A percentile compares a stretch with the other conserved stretches of the same genome.
Evolutionary conservation across 2,113 vertebrate genomes (phyloP).

Genomic region (Gnathonemus longibarbis): DNA sequence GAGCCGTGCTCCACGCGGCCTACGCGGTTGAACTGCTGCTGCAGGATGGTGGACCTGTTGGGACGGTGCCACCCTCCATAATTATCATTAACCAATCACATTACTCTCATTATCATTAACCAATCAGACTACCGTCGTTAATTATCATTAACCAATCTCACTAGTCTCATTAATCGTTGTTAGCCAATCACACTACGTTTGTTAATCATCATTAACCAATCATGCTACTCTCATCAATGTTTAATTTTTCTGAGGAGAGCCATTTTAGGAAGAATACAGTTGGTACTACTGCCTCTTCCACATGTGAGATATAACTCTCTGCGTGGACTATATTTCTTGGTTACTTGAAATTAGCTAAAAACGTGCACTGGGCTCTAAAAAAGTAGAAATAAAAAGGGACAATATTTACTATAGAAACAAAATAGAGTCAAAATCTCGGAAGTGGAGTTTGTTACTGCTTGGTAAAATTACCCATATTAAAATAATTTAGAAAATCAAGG

Average conservation of each 20-base stretch:
- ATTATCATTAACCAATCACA: not conserved
- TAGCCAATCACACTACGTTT: not conserved
- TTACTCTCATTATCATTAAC: not conserved
- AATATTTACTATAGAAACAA: not conserved
- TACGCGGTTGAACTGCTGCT: conserved; percentile 92
- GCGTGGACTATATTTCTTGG: not conserved
- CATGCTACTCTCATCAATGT: not conserved
- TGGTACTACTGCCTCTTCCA: not conserved
- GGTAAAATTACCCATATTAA: conserved; percentile 6
- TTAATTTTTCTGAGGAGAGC: not conserved
- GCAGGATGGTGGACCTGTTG: conserved; percentile 83
- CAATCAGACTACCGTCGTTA: not conserved
- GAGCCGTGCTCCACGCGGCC: conserved; percentile 90
- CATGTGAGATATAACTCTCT: not conserved
- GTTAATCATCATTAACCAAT: not conserved
- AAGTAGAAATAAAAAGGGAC: conserved; percentile 3
- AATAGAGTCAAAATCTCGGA: not conserved
- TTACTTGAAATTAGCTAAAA: not conserved
- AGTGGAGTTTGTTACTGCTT: not conserved
- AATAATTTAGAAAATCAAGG: not conserved
- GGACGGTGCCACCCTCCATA: not conserved
- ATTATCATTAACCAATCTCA: not conserved
- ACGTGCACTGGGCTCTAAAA: not conserved
- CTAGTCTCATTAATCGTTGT: not conserved
- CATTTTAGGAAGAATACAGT: not conserved